Base-by-base conservation (phyloP, 2,797 vertebrate species). In the Myiotriccus ornatus region DNA sequence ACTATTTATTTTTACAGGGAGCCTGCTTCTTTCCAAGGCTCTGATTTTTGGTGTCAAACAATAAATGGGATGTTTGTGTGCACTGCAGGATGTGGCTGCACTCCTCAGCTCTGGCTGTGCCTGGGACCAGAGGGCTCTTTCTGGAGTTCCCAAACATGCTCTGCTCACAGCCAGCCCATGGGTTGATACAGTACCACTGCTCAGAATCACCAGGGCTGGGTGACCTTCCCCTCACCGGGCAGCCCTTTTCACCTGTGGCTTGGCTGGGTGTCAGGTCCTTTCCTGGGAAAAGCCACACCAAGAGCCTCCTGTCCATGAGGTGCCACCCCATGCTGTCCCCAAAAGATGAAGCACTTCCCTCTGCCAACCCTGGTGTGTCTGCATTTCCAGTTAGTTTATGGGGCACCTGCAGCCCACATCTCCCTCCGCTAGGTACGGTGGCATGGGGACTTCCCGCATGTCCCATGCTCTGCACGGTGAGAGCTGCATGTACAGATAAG, bases 1-100 rank as follows among this genome's bases (percentile, higher is more conserved):
- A 87, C n/a, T 92, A 73, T 91, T 90, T 92, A 82, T 80, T 94
- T 95, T 75, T 88, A 39, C 22, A 63, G n/a, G 27, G 56, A 90
- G 52, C 59, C n/a, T 63, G 44, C 13, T 22, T 83, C 43, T 89
- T 89, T 71, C 37, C 27, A 91, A 68, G 41, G 32, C 43, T 67
- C 57, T 89, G 57, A 71, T 49, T 91, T 81, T 57, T 65, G 41
- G 65, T 47, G 43, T 69, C n/a, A 53, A 62, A 77, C 22, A 96
- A 96, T 96, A 96, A 94, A 96, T 3, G 32, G 43, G 34, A 18
- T 35, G 7, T 80, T 63, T 43, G 53, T n/a, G 68, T 68, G 84
- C 49, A 39, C 56, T 67, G 75, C 23, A 52, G 71, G 25, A 57
- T 1, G 35, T 5, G 13, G 23, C 43, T 69, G 52, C 0, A 2